Evolutionary conservation across 2,888 invertebrate species (phyloP).

Genomic region (Altica lythri): DNA sequence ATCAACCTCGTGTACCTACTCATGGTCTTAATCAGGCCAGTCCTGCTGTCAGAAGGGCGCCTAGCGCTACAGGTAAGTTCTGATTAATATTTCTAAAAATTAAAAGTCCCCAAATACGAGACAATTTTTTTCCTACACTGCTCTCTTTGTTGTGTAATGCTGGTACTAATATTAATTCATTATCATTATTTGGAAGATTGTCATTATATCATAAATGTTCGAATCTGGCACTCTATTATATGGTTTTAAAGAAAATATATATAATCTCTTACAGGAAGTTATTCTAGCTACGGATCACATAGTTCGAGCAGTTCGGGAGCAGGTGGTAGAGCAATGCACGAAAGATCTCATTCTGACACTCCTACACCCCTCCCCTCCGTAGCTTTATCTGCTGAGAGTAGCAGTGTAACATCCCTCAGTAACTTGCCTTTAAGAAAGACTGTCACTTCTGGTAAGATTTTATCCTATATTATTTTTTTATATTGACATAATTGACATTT

Average conservation of each 20-base stretch:
- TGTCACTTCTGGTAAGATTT: slow-evolving; percentile 67
- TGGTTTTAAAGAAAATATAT: too few relatives aligned
- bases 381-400: slow-evolving; percentile 91
- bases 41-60: slow-evolving; percentile 63
- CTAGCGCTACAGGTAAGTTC: slow-evolving; percentile 56
- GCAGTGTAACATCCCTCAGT: slow-evolving; percentile 91
- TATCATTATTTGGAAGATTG: too few relatives aligned
- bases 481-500: too few relatives aligned
- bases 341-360: slow-evolving; percentile 88
- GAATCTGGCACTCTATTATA: too few relatives aligned
- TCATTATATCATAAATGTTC: too few relatives aligned
- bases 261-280: slow-evolving; percentile 57
- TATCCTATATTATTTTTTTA: background rate
- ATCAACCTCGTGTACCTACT: slow-evolving; percentile 76
- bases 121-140: background rate
- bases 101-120: too few relatives aligned
- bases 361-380: slow-evolving; percentile 83
- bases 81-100: background rate
- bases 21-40: slow-evolving; percentile 66
- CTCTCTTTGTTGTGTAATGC: background rate
- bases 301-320: slow-evolving; percentile 57
- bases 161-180: too few relatives aligned
- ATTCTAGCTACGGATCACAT: slow-evolving; percentile 63
- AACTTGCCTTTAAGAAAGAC: slow-evolving; percentile 88
- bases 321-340: slow-evolving; percentile 72